Percentiles rank a stretch among this genome's conserved stretches.
These are phyloP conservation scores for Sinodicranocentrus sp. DNA, from an alignment of 2,888 invertebrate genomes.

Conservation along the genomic window DNA sequence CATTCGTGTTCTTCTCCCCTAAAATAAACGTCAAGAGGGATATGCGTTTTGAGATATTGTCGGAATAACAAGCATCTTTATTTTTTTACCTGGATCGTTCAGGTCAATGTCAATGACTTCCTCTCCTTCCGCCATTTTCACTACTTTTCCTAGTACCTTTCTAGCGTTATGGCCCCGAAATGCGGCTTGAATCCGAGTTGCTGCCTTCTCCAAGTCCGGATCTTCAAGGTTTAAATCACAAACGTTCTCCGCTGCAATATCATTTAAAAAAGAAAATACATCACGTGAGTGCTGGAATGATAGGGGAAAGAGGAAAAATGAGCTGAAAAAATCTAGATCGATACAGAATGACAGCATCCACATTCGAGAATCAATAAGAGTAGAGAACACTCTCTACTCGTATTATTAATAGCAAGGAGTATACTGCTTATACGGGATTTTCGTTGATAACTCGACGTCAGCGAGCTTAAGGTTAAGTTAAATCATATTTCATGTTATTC, in stretches of 20 bases:
- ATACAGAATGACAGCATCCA: constrained; percentile 5
- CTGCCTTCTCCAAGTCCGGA: constrained; percentile 75
- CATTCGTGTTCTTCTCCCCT: too few relatives aligned
- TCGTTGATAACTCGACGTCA: neutral
- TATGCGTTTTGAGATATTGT: too few relatives aligned
- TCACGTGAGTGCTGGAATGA: neutral
- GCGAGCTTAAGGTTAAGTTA: neutral
- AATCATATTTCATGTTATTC: neutral
- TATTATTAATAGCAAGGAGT: neutral
- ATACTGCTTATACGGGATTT: neutral
- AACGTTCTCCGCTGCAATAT: constrained; percentile 49
- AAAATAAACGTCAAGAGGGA: too few relatives aligned
- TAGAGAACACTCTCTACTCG: too few relatives aligned
- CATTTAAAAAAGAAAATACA: neutral
- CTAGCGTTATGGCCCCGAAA: constrained; percentile 75
- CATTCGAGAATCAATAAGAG: constrained; percentile 3
- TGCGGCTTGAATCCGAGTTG: constrained; percentile 75
- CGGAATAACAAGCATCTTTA: too few relatives aligned
- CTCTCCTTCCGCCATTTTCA: constrained; percentile 71
- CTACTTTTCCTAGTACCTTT: constrained; percentile 62
- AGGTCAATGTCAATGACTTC: constrained; percentile 76
- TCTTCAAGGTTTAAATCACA: constrained; percentile 73
- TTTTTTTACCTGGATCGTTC: constrained; percentile 75
- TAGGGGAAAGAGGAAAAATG: neutral
- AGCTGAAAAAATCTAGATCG: constrained; percentile 15